Percentiles rank a stretch among this genome's conserved stretches.
phyloP scores from a whole-genome alignment of 2,797 vertebrate species.

The Tragelaphus eurycerus region DNA sequence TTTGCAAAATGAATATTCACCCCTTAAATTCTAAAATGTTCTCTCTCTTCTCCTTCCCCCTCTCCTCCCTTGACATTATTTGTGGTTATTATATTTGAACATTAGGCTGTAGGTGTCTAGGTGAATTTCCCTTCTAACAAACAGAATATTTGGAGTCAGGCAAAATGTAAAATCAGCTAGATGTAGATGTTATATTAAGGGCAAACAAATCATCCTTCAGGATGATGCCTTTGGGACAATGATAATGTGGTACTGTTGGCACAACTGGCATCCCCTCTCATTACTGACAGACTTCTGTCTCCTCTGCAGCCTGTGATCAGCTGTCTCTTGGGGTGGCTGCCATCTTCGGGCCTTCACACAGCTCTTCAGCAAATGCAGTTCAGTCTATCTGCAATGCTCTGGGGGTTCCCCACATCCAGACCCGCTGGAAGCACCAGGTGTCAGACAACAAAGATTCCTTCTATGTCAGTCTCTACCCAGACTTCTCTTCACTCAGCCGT shows the following conservation, averaged over 20 bases:
- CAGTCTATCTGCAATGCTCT: conserved; percentile 99
- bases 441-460: conserved; percentile 98
- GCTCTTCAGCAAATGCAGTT: conserved; percentile 97
- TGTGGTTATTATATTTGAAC: neutral
- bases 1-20: neutral
- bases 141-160: neutral
- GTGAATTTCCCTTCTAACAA: neutral
- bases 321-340: conserved; percentile 98
- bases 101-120: neutral
- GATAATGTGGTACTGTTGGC: conserved; percentile 69
- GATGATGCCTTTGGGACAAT: neutral
- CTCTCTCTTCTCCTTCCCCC: neutral
- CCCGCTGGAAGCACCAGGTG: conserved; percentile 99
- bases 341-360: conserved; percentile 99
- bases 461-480: conserved; percentile 97
- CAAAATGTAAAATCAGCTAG: neutral
- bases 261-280: conserved; percentile 70
- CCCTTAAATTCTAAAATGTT: neutral
- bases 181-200: neutral
- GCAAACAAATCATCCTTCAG: neutral
- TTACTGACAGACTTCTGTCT: conserved; percentile 80
- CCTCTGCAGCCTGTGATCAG: conserved; percentile 94
- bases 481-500: conserved; percentile 98
- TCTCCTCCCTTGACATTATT: neutral
- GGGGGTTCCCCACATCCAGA: conserved; percentile 98